Evolutionary conservation across 2,888 invertebrate species (phyloP), one percentile per base, ranked within the genome.

Genomic region (Temnothorax ravouxi): DNA sequence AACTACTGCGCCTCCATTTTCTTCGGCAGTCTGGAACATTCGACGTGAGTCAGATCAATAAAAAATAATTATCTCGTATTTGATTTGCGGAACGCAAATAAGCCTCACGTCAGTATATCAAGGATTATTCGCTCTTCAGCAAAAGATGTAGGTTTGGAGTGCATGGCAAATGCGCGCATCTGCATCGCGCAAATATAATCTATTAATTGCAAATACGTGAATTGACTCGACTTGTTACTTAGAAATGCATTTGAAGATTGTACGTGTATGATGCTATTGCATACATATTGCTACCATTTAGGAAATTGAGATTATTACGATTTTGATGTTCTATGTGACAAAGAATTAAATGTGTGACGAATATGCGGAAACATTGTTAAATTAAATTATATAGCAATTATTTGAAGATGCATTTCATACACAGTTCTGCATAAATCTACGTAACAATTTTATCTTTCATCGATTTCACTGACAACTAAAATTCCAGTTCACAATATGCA

Each of bases 41-140:
- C 84, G 85, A 44, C 47, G 34, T 25, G 15, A 38, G 50, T 67
- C 72, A 67, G 88, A 91, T 93, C 91, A 89, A 93, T 93, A 91
- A 89, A 92, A 92, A 91, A 92, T 91, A 92, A 92, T 92, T 92
- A 91, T 79, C 84, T 76, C 21, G 74, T 67, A 44, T 84, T 88
- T 83, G 81, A 88, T 86, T 88, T 86, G 76, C 66, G 61, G 52
- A 76, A 76, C 71, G 87, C 86, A 87, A 90, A 90, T 86, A 90
- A 88, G 86, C 76, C 69, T 83, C 62, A 61, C 77, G 77, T 76
- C 80, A 67, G 76, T 81, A 77, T 90, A 77, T 90, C 81, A 84
- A 88, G 87, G 74, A 90, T 89, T 88, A 87, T 90, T 88, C 84
- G 84, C 85, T 86, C 84, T 61, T 83, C 74, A 81, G 88, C 83